Evolutionary conservation across 1,140 invertebrate genomes (phyloP), one percentile per base, ranked within the genome.

Genomic region (Micrasema longulum): DNA sequence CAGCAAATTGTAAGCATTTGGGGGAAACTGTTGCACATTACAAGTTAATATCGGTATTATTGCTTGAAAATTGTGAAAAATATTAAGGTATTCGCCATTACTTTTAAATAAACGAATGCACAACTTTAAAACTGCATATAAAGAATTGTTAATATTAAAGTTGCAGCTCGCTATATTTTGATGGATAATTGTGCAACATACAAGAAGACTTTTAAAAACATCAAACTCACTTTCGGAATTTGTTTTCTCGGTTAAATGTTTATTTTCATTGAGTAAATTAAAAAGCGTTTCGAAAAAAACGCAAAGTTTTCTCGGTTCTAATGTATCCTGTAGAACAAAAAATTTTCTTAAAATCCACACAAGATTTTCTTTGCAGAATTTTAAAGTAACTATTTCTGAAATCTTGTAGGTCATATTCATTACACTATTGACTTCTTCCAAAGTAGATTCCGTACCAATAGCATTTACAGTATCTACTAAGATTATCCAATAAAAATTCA

Each of bases 401-500:
- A 48, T 38, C 50, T 72, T 62, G 4, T 52, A 26, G 12, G 62
- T 50, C 14, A 67, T 72, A 4, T 68, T 35, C 22, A 66, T 62
- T 18, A 68, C 11, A 18, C 23, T 43, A 0, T 12, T 60, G 10
- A 50, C 20, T 62, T 60, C 12, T 47, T 62, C 55, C 23, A 1
- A 62, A 18, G 4, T 26, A 20, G 26, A 48, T n/a, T 52, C 38
- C n/a, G 7, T 12, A 45, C 70, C 57, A 14, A 70, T 45, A 1
- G 41, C 52, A 22, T 14, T 45, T 9, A 74, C 9, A 48, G 52
- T 55, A 22, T 74, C 68, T 12, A 67, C 63, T 16, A 74, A 31
- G n/a, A 74, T 57, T 22, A 66, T 66, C 60, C 67, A 70, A 31
- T 70, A 70, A 5, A 70, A 45, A 47, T 74, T 70, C 14, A 16